phyloP scores from a whole-genome alignment of 2,797 vertebrate species.

The Artibeus jamaicensis region DNA sequence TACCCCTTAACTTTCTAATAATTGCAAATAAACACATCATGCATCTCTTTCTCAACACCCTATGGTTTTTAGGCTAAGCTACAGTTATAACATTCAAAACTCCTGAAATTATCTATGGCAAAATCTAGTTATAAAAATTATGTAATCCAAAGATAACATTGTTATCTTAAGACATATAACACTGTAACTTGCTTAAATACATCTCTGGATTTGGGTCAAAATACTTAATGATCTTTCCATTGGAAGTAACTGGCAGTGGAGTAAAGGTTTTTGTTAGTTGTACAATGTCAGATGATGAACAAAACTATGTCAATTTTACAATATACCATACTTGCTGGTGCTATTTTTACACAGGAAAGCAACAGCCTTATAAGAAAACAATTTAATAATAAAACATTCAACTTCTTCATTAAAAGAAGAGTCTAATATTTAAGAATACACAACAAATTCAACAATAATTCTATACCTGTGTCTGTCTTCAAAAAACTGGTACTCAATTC shows the following conservation, averaged over 20 bases:
- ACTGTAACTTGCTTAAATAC: neutral
- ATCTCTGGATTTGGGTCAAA: neutral
- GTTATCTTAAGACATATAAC: neutral
- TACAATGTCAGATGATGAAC: neutral
- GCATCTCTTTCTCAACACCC: neutral
- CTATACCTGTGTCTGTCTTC: constrained; percentile 93
- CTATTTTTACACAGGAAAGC: neutral
- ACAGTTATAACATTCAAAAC: neutral
- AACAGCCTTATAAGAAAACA: neutral
- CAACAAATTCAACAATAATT: constrained; percentile 26
- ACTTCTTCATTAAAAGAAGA: neutral
- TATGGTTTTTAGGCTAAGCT: neutral
- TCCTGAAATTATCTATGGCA: neutral
- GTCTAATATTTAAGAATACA: neutral
- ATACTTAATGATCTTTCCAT: neutral
- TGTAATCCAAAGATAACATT: neutral
- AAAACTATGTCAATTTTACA: neutral
- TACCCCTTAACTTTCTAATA: neutral
- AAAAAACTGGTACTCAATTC: constrained; percentile 92
- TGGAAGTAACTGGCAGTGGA: neutral
- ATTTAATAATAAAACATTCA: neutral
- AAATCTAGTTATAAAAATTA: neutral
- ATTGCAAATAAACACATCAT: neutral
- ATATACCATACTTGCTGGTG: neutral
- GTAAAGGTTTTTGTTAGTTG: neutral